Conservation (phyloP, 1,140 invertebrate species). For the Ptiloglossa arizonensis region DNA sequence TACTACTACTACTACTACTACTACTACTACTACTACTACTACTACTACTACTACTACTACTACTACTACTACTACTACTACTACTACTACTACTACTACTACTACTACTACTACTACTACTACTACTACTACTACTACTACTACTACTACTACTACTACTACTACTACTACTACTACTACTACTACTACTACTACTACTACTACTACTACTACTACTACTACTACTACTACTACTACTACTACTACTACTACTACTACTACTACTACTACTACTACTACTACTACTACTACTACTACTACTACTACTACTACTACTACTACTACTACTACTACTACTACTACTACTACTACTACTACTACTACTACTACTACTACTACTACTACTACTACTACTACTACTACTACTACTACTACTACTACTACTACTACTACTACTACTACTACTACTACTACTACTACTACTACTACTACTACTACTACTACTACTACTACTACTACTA, state of each 20-base stretch:
- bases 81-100: neutral
- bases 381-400: neutral
- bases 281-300: neutral
- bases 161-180: neutral
- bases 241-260: neutral
- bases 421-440: neutral
- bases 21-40: neutral
- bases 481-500: neutral
- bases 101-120: neutral
- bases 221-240: neutral
- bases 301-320: neutral
- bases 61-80: neutral
- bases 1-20: neutral
- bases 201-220: neutral
- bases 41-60: neutral
- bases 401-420: neutral
- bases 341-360: neutral
- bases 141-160: neutral
- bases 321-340: neutral
- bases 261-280: neutral
- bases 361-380: neutral
- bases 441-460: neutral
- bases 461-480: neutral
- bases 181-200: neutral
- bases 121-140: neutral